Evolutionary conservation across 2,888 invertebrate species (phyloP).

Genomic region (Kryphioiulus occultus): DNA sequence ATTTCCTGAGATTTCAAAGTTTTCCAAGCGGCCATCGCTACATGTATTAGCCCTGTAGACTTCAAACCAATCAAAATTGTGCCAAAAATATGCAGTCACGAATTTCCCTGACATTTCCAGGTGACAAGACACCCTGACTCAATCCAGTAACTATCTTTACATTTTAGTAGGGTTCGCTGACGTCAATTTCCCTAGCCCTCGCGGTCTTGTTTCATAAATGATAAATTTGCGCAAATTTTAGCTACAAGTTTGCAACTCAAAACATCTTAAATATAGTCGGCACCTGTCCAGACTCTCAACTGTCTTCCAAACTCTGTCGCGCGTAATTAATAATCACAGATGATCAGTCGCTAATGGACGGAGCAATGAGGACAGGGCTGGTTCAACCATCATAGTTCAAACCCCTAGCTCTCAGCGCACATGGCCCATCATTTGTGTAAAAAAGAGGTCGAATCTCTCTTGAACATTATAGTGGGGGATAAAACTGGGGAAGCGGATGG

Average conservation of each 20-base stretch:
- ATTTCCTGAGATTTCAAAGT: too few species aligned
- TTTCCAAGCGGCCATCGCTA: too few species aligned
- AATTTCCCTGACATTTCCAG: too few species aligned
- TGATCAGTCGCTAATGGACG: background rate
- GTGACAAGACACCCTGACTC: too few species aligned
- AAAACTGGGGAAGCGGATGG: background rate
- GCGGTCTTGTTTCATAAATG: background rate
- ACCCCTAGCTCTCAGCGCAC: background rate
- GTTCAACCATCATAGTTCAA: background rate
- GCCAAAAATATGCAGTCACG: too few species aligned
- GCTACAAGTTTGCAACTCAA: background rate
- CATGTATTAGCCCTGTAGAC: too few species aligned
- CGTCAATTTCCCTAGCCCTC: background rate
- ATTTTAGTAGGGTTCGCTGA: background rate
- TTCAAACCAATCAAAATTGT: too few species aligned
- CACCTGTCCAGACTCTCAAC: background rate
- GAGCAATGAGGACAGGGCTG: too few species aligned
- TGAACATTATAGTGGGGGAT: slow-evolving; percentile 6
- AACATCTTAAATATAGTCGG: background rate
- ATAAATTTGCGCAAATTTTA: background rate
- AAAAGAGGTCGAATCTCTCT: slow-evolving; percentile 9
- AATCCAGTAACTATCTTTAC: background rate
- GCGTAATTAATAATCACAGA: background rate
- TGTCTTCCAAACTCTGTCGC: background rate
- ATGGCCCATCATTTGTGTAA: slow-evolving; percentile 19